Evolutionary conservation across 92 coral and sea anemone species (phyloP), one percentile per base, ranked within the genome.

Genomic region (Parazoanthus darwini): DNA sequence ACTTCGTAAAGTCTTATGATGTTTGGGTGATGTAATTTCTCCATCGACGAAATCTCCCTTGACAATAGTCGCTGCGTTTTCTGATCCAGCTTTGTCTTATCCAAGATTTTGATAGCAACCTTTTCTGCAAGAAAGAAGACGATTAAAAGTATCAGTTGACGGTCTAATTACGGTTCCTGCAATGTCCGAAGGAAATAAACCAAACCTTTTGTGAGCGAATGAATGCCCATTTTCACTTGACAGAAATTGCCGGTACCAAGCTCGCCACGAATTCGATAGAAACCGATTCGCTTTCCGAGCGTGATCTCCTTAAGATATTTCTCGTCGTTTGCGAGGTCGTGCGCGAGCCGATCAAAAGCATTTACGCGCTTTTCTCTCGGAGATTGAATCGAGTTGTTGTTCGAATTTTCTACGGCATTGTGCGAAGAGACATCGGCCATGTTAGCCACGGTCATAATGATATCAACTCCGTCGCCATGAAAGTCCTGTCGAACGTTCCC

Each of bases 141-240:
- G 51, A 71, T 72, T 23, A 3, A 76, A 14, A 25, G 35, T 73
- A 80, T 86, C 43, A 51, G 37, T 8, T 35, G 46, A 13, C 75
- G 80, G 20, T 18, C 29, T 48, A 37, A 9, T 54, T 15, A 48
- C 9, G 29, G 78, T 25, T 48, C 48, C 29, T 86, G 82, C 43
- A 73, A 43, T 4, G 15, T 71, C 81, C 48, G 9, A 76, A 20
- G 46, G 35, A 11, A 8, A 11, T n/a, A 29, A n/a, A 39, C 73
- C 93, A 83, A 79, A 97, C 99, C 99, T 95, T 94, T 94, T 9
- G 99, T 94, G 8, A 97, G 91, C 44, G 96, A 89, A 78, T 97
- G 99, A 77, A 97, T 94, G 35, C 99, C 99, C 99, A 97, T 95
- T 89, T 97, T 97, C 18, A 97, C 99, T 93, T 96, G 99, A 70